phyloP scores from a whole-genome alignment of 23 tunicate genomes.

The Styela clava region DNA sequence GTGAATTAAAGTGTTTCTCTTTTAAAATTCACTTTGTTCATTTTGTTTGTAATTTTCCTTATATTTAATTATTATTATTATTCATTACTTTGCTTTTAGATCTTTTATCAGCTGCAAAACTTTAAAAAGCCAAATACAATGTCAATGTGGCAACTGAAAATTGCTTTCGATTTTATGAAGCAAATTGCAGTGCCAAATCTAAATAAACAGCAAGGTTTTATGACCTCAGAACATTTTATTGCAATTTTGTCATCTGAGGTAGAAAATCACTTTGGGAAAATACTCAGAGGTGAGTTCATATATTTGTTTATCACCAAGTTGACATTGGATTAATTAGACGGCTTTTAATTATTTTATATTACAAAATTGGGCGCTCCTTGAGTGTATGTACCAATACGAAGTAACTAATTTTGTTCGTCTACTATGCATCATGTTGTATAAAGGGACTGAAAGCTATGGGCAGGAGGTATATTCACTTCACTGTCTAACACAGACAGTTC shows the following conservation, averaged over 20 bases:
- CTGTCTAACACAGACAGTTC: too few relatives aligned
- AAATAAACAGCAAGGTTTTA: background rate
- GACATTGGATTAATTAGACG: background rate
- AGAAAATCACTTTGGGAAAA: slow-evolving; percentile 8
- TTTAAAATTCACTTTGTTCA: too few relatives aligned
- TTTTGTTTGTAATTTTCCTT: too few relatives aligned
- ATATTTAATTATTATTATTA: too few relatives aligned
- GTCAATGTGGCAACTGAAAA: slow-evolving; percentile 26
- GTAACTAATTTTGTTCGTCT: background rate
- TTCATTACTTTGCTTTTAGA: too few relatives aligned
- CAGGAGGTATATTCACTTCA: background rate
- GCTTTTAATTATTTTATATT: background rate
- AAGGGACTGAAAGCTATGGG: background rate
- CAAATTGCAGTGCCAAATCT: background rate
- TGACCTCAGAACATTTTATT: background rate
- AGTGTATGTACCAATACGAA: background rate
- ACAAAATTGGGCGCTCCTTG: background rate
- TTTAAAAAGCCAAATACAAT: slow-evolving; percentile 11
- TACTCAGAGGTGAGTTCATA: slow-evolving; percentile 3
- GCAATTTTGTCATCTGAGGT: background rate
- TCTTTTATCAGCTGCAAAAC: background rate
- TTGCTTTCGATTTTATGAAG: slow-evolving; percentile 1
- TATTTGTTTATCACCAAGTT: background rate
- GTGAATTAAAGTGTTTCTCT: too few relatives aligned
- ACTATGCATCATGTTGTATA: background rate